Evolutionary conservation across 2,888 invertebrate genomes (phyloP).

Genomic region (Dicyrtoma fusca): DNA sequence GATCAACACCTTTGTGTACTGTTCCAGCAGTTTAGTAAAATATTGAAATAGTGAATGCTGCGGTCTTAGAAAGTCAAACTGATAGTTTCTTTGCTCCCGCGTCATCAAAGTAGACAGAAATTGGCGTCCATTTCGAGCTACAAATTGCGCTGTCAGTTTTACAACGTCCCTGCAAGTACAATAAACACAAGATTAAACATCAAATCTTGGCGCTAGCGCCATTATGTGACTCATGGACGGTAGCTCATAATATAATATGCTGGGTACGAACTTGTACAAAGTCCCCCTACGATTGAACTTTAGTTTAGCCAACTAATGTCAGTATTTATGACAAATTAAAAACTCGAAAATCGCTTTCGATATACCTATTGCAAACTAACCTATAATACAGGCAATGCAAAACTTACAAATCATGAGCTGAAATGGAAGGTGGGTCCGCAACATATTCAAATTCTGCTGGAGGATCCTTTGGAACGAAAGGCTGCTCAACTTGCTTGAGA

Average conservation of each 20-base stretch:
- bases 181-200: too few relatives aligned
- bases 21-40: constrained; percentile 95
- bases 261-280: too few relatives aligned
- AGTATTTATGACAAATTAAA: too few relatives aligned
- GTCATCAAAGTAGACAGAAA: constrained; percentile 99
- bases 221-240: too few relatives aligned
- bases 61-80: constrained; percentile 97
- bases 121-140: constrained; percentile 96
- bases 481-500: constrained; percentile 81
- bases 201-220: too few relatives aligned
- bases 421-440: constrained; percentile 97
- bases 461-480: constrained; percentile 87
- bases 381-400: too few relatives aligned
- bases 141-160: constrained; percentile 97
- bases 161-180: constrained; percentile 84
- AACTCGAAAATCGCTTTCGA: too few relatives aligned
- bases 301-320: too few relatives aligned
- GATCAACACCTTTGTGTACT: constrained; percentile 94
- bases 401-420: constrained; percentile 87
- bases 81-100: constrained; percentile 94
- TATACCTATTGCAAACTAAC: too few relatives aligned
- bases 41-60: constrained; percentile 98
- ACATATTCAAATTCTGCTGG: constrained; percentile 91
- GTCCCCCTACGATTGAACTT: too few relatives aligned
- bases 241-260: too few relatives aligned